Conservation (phyloP, 2,888 invertebrate species). For the Tinea pellionella region DNA sequence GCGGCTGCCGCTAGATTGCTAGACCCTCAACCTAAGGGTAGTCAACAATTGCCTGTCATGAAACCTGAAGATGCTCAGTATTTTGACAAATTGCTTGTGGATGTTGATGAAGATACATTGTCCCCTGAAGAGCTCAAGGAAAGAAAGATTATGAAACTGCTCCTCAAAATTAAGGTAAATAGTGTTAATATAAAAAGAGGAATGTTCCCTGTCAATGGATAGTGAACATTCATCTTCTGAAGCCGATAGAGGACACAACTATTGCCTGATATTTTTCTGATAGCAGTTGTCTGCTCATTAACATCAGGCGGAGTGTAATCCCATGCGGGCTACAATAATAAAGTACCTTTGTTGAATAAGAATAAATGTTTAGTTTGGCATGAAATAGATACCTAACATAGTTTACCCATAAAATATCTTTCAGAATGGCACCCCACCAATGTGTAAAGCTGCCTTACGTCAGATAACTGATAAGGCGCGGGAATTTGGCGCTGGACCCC, state of each 20-base stretch:
- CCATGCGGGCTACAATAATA: no score
- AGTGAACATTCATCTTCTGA: no score
- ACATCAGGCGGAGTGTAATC: no score
- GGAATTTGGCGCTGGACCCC: slow-evolving; percentile 97
- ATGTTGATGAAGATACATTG: slow-evolving; percentile 96
- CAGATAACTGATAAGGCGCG: slow-evolving; percentile 99
- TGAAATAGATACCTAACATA: no score
- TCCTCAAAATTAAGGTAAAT: slow-evolving; percentile 90
- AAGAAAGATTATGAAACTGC: slow-evolving; percentile 97
- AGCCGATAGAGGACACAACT: no score
- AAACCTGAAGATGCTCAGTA: slow-evolving; percentile 99
- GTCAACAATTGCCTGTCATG: slow-evolving; percentile 94
- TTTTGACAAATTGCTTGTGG: slow-evolving; percentile 97
- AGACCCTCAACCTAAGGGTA: slow-evolving; percentile 96
- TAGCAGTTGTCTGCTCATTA: no score
- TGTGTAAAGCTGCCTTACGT: slow-evolving; percentile 96
- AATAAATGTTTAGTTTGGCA: no score
- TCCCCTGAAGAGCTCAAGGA: slow-evolving; percentile 98
- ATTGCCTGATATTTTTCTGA: no score
- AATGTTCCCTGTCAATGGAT: no score
- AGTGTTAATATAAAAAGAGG: no score
- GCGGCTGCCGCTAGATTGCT: slow-evolving; percentile 82
- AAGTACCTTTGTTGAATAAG: no score
- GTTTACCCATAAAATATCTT: no score
- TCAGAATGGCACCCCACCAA: slow-evolving; percentile 96